A percentile compares a stretch with the other conserved stretches of the same genome.
These are phyloP conservation scores for Troides oblongomaculatus DNA, from an alignment of 2,888 invertebrate genomes.

Conservation along the genomic window DNA sequence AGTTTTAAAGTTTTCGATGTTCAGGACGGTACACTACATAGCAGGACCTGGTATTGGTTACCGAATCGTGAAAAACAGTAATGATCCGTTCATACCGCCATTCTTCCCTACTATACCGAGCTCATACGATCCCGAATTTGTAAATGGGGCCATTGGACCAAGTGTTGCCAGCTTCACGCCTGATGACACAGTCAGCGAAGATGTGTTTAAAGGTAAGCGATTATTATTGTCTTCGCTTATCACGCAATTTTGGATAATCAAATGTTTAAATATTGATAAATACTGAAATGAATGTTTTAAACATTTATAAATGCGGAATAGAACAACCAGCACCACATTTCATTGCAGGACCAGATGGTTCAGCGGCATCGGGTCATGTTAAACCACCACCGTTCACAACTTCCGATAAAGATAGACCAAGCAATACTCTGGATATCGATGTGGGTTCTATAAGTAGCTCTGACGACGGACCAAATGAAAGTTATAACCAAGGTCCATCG, in stretches of 20 bases:
- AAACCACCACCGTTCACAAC: constrained; percentile 72
- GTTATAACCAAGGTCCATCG: constrained; percentile 37
- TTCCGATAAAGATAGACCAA: constrained; percentile 58
- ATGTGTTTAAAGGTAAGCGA: constrained; percentile 67
- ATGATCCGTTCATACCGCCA: constrained; percentile 83
- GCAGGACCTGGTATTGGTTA: constrained; percentile 90
- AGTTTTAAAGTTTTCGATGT: not conserved
- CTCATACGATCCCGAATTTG: constrained; percentile 73
- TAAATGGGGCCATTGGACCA: constrained; percentile 53
- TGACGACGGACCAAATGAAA: constrained; percentile 36
- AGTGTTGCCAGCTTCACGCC: constrained; percentile 43
- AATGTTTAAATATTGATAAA: not conserved
- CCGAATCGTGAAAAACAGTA: constrained; percentile 84
- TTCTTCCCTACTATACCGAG: constrained; percentile 81
- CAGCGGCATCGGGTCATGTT: constrained; percentile 80
- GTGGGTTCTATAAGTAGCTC: constrained; percentile 29
- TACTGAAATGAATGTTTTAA: not conserved
- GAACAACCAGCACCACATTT: constrained; percentile 2
- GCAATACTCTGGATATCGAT: constrained; percentile 39
- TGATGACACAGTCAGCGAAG: constrained; percentile 55
- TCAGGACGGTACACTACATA: constrained; percentile 86
- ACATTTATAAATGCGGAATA: not conserved
- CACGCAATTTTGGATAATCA: not conserved
- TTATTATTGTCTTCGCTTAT: not conserved
- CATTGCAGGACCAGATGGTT: constrained; percentile 70